Evolutionary conservation across 2,113 vertebrate species (phyloP), one percentile per base, ranked within the genome.

Genomic region (Sisor rabdophorus): DNA sequence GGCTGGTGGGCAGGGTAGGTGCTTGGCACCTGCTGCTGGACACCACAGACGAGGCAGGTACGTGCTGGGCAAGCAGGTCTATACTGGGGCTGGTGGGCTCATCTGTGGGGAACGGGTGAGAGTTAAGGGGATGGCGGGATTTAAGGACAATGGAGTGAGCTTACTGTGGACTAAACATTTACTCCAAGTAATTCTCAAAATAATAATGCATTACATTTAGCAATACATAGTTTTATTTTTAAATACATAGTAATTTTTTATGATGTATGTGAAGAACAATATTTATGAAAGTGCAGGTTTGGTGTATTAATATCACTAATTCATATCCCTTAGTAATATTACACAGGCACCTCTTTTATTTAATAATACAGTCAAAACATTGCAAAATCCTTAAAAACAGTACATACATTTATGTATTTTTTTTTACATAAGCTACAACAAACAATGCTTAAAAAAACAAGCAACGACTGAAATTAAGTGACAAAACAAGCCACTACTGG

Each of bases 31-130:
- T 92, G 87, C 91, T 90, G 1, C 93, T 93, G 89, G 93, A 95
- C 85, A 96, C 94, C 82, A 96, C 94, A 0, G 93, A 93, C 48
- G 93, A 95, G 85, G 95, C 95, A 0, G 94, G 94, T 47, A 96
- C 83, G 59, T 93, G 94, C 84, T 91, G 92, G 85, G 94, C 92
- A 81, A 92, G 91, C 73, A 93, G 90, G 89, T 96, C 95, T 44
- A 87, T 91, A 85, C 92, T 94, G 87, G 95, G 94, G 85, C 94
- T 94, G 81, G 91, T 94, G 80, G 94, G 92, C 53, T 96, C 94
- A 3, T 96, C 95, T 96, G 86, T 28, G 81, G 77, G 83, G 84
- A 59, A 68, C 60, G 70, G 70, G 77, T 32, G 68, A 80, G 79
- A 69, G 80, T 75, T 80, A 79, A 50, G 88, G 0, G 47, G 50